Conservation (phyloP, 2,113 vertebrate genomes). For the Lipophrys pholis region DNA sequence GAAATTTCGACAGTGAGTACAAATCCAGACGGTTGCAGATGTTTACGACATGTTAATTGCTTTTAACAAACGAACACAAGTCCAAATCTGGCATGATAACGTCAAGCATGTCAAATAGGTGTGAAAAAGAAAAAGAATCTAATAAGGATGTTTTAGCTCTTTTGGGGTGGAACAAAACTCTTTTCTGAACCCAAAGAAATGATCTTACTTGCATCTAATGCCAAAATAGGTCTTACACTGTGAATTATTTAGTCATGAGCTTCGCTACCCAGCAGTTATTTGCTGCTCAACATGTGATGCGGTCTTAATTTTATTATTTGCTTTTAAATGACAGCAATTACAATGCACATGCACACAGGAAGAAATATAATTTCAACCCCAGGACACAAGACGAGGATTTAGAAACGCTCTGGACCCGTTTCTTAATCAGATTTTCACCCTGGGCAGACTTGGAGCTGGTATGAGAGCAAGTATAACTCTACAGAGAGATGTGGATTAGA, state of each 20-base stretch:
- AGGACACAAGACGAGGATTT: not conserved
- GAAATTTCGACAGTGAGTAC: too few species aligned
- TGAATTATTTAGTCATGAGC: too few species aligned
- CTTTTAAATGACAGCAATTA: constrained; percentile 8
- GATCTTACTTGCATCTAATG: not conserved
- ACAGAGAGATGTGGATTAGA: constrained; percentile 15
- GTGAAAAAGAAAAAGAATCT: too few species aligned
- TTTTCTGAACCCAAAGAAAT: too few species aligned
- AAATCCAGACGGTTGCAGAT: too few species aligned
- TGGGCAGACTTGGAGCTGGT: not conserved
- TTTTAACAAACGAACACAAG: too few species aligned
- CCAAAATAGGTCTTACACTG: not conserved
- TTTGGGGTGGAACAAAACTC: too few species aligned
- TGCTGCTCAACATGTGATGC: not conserved
- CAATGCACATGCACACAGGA: not conserved
- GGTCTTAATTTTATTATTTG: constrained; percentile 6
- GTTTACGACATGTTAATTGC: too few species aligned
- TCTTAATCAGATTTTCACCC: constrained; percentile 17
- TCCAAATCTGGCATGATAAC: too few species aligned
- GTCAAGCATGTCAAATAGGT: too few species aligned
- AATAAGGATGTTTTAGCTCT: too few species aligned
- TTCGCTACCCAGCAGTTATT: not conserved
- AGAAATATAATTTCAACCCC: constrained; percentile 1
- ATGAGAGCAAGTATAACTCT: constrained; percentile 15
- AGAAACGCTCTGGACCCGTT: not conserved